phyloP scores from a whole-genome alignment of 2,797 vertebrate genomes.

The Sebastolobus altivelis region DNA sequence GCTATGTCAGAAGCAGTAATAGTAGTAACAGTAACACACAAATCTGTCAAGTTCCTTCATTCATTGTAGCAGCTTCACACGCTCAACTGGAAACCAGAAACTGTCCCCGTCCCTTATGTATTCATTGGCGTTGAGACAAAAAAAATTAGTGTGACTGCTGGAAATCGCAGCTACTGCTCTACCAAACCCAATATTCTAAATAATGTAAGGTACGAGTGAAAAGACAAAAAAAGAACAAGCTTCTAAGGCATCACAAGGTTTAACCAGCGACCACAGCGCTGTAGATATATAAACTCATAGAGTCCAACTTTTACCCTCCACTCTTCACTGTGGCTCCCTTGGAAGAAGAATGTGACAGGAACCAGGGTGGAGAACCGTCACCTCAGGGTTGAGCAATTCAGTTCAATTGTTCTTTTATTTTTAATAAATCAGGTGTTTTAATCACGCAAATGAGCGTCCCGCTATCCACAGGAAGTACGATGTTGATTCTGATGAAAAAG shows the following conservation, averaged over 20 bases:
- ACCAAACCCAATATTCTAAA: constrained; percentile 18
- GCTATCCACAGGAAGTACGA: constrained; percentile 18
- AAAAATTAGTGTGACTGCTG: constrained; percentile 13
- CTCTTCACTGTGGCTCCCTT: constrained; percentile 46
- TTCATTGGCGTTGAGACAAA: constrained; percentile 41
- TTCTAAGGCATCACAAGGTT: constrained; percentile 84
- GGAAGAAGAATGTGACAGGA: constrained; percentile 48
- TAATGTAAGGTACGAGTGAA: constrained; percentile 43
- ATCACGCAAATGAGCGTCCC: constrained; percentile 14
- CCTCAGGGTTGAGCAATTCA: constrained; percentile 4
- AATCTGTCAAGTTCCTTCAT: constrained; percentile 24
- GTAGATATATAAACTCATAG: constrained; percentile 77
- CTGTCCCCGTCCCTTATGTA: background rate
- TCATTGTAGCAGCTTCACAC: constrained; percentile 51
- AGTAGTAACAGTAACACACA: constrained; percentile 5
- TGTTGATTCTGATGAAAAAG: constrained; percentile 5
- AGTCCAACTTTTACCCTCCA: constrained; percentile 72
- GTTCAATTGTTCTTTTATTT: background rate
- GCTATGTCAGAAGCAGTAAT: constrained; percentile 3
- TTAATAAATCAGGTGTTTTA: background rate
- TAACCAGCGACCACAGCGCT: constrained; percentile 68
- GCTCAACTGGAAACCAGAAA: constrained; percentile 25
- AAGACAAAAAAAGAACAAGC: constrained; percentile 22
- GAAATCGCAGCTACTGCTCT: constrained; percentile 32
- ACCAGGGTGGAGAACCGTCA: constrained; percentile 20